phyloP scores from a whole-genome alignment of 2,113 vertebrate species.

The Trichechus manatus region DNA sequence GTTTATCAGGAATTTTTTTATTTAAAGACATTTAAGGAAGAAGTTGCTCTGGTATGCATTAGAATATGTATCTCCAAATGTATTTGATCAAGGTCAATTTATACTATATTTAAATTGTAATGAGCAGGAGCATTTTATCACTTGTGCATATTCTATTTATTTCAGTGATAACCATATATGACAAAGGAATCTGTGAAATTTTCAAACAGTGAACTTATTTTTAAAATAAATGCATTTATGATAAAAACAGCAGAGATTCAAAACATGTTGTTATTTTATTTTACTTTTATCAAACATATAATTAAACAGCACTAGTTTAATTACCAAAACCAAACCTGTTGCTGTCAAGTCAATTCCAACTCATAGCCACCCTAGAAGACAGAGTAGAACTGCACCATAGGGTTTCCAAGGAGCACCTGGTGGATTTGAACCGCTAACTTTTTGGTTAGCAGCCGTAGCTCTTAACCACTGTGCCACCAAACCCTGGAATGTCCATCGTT shows the following conservation, averaged over 20 bases:
- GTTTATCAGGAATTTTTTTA: background rate
- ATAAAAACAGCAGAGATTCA: background rate
- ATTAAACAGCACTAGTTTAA: background rate
- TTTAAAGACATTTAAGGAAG: background rate
- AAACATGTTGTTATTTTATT: background rate
- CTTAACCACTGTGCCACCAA: too few species aligned
- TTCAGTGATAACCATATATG: background rate
- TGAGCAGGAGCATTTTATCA: background rate
- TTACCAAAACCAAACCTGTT: too few species aligned
- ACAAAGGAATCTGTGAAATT: background rate
- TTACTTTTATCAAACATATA: background rate
- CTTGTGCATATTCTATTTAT: background rate
- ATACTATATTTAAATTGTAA: background rate
- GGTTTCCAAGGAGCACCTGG: too few species aligned
- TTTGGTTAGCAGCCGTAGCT: too few species aligned
- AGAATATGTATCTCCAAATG: background rate
- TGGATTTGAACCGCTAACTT: too few species aligned
- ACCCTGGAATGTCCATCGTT: background rate
- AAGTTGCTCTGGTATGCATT: background rate
- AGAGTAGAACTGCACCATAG: too few species aligned
- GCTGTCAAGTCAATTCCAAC: too few species aligned
- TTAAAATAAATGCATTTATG: background rate
- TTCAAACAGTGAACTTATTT: constrained; percentile 7
- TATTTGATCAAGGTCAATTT: background rate
- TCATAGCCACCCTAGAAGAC: too few species aligned